Evolutionary conservation across 2,113 vertebrate species (phyloP).

Genomic region (Montifringilla adamsi): DNA sequence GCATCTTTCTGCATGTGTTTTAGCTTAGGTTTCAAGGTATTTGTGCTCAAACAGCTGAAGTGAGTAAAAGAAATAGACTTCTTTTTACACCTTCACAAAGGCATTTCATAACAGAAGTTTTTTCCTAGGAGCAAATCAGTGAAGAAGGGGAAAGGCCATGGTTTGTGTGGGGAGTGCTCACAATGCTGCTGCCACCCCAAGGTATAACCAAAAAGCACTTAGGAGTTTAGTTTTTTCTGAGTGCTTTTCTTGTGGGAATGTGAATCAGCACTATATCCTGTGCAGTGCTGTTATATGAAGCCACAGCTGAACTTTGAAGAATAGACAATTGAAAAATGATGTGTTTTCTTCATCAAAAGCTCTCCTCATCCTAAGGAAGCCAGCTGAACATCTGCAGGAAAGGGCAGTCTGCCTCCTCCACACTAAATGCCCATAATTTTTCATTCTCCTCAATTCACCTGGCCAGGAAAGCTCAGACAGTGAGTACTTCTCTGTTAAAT

Average conservation of each 20-base stretch:
- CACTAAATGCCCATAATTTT: neutral
- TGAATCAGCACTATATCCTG: neutral
- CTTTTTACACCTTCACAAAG: neutral
- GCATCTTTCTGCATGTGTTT: neutral
- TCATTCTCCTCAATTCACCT: neutral
- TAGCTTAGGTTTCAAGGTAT: neutral
- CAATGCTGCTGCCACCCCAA: neutral
- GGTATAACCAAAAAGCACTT: neutral
- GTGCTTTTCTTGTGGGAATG: neutral
- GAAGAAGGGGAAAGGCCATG: neutral
- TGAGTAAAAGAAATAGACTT: neutral
- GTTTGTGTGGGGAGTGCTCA: neutral
- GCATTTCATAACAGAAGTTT: neutral
- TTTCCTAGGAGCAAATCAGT: neutral
- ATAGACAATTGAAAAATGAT: neutral
- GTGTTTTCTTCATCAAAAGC: conserved; percentile 9
- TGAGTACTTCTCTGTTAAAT: neutral
- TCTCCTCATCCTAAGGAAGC: neutral
- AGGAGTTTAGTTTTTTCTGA: neutral
- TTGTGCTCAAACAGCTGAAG: neutral
- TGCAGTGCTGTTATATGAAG: neutral
- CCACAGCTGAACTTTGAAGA: neutral
- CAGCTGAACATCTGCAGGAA: neutral
- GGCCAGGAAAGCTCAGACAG: neutral
- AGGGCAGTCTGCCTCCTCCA: neutral